A percentile compares a stretch with the other conserved stretches of the same genome.
These are phyloP conservation scores for Pogonocherus hispidulus DNA, from an alignment of 2,888 invertebrate genomes.

Conservation along the genomic window DNA sequence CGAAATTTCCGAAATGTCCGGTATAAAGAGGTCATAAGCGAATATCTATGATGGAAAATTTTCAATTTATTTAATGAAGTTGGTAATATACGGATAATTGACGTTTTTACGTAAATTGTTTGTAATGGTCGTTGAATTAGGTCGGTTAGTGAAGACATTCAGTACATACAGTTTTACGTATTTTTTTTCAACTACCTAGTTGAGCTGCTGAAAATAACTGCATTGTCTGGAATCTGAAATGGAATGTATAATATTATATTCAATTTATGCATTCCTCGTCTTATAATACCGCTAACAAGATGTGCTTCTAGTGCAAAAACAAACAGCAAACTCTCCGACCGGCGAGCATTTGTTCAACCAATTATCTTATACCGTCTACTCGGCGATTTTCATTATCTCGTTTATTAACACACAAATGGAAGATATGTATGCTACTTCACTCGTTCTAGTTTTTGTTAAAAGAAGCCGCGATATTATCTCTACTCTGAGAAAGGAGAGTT, in stretches of 20 bases:
- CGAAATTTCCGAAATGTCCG: too few species aligned
- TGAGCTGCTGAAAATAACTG: neutral
- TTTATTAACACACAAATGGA: slow-evolving; percentile 15
- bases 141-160: too few species aligned
- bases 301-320: neutral
- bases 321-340: neutral
- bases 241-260: too few species aligned
- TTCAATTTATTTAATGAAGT: too few species aligned
- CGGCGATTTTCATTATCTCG: slow-evolving; percentile 4
- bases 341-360: neutral
- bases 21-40: too few species aligned
- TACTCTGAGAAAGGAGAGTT: slow-evolving; percentile 8
- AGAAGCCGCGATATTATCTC: slow-evolving; percentile 2
- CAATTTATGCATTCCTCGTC: neutral
- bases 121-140: too few species aligned
- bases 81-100: too few species aligned
- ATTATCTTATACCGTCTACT: neutral
- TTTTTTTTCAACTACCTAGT: neutral
- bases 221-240: too few species aligned
- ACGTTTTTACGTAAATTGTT: too few species aligned
- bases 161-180: too few species aligned
- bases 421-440: slow-evolving; percentile 1
- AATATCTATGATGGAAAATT: too few species aligned
- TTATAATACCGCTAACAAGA: neutral
- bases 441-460: slow-evolving; percentile 17